A percentile compares a stretch with the other conserved stretches of the same genome.
Conservation (phyloP, 1,140 invertebrate species). For the Ditylenchus dipsaci region DNA sequence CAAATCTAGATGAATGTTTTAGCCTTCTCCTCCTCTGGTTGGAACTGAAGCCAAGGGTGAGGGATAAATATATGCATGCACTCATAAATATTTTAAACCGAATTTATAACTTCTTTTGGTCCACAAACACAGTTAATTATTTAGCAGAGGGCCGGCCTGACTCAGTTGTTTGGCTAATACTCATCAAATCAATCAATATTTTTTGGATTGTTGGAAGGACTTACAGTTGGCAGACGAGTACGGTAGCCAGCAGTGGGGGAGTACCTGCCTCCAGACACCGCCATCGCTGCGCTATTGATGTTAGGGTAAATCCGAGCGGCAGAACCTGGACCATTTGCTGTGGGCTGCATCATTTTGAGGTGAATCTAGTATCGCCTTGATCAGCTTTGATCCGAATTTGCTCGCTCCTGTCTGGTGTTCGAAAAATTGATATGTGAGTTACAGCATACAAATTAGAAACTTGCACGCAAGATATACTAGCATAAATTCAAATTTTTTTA, state of each 20-base stretch:
- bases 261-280: neutral
- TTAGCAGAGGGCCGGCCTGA: neutral
- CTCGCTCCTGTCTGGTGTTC: too few species aligned
- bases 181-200: neutral
- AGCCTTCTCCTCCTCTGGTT: too few species aligned
- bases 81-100: conserved; percentile 5
- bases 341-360: neutral
- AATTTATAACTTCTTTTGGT: neutral
- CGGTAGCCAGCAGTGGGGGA: neutral
- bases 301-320: neutral
- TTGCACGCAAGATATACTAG: too few species aligned
- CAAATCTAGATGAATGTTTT: too few species aligned
- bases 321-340: neutral
- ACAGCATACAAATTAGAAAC: too few species aligned
- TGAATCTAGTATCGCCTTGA: neutral
- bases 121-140: conserved; percentile 5
- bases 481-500: too few species aligned
- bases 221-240: neutral
- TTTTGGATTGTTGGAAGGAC: neutral
- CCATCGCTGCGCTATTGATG: neutral
- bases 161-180: too few species aligned
- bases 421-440: too few species aligned
- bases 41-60: too few species aligned
- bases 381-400: neutral
- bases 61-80: neutral